Base-by-base conservation (phyloP, 2,797 vertebrate genomes). In the Fratercula arctica region DNA sequence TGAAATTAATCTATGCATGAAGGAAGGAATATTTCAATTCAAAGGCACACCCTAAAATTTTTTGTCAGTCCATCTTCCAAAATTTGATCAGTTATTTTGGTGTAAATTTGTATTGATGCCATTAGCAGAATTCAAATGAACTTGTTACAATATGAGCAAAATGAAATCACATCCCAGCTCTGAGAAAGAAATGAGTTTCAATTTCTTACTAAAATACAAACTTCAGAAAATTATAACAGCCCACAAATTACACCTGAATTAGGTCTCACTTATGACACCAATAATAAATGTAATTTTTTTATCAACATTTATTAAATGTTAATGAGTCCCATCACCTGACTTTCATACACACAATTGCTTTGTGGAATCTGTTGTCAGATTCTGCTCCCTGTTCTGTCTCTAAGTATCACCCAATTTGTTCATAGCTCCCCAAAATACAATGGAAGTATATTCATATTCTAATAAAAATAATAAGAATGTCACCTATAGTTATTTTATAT, bases 241-340 rank as follows among this genome's bases (percentile, higher is more conserved):
- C 21, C 17, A 75, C 6, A 64, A 64, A 87, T 90, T 60, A 64
- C 9, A 54, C 24, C 21, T 59, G 37, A 80, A 92, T 39, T 35
- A 10, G 7, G 28, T 77, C 39, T 92, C 29, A 24, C 25, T 89
- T 83, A 37, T 69, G 28, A 74, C 43, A 61, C 10, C 6, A 33
- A 61, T 78, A 85, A 85, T 80, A 72, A 87, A 72, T 48, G 6
- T 75, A 72, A 92, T 89, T 68, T 74, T 64, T 95, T 93, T 93
- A 93, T 81, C 39, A 74, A 74, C 10, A 73, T 73, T 56, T 95
- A 79, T 90, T 80, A 94, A 87, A 81, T 50, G 57, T 57, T 89
- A 66, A 59, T 83, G n/a, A n/a, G 18, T 72, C 7, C 16, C 11
- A 66, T 77, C 68, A 68, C 29, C 64, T 82, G 50, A 70, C 29